Evolutionary conservation across 2,113 vertebrate genomes (phyloP), one percentile per base, ranked within the genome.

Genomic region (Eurystomus gularis): DNA sequence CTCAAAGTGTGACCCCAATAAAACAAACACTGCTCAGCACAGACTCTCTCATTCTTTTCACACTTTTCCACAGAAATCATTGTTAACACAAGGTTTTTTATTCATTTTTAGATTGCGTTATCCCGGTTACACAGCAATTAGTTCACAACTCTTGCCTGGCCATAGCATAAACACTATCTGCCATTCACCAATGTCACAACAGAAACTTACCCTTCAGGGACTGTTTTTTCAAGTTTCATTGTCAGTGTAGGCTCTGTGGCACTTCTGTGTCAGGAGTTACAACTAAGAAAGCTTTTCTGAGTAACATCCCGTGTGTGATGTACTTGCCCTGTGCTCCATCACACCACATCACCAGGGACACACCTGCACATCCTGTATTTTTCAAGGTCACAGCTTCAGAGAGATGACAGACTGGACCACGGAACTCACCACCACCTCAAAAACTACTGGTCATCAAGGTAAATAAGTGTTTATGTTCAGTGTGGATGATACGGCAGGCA

Each of bases 251-350:
- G 49, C 61, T 75, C 31, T 0, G 2, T 1, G 4, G 69, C 77
- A 49, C n/a, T 52, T 35, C 24, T 33, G 19, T 2, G 14, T 69
- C 61, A 61, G 31, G 66, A 79, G 11, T 57, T 40, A 65, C 15
- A 40, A 29, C 1, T 8, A 14, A 28, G 28, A 60, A 94, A 72
- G 24, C 42, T 68, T 51, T 71, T 20, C 60, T 61, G 35, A 68
- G 35, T 31, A 84, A 86, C 25, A n/a, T 24, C 54, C 66, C 29
- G 11, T 3, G 39, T 37, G 35, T n/a, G 49, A 81, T 0, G 0
- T 7, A 39, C 20, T 17, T 29, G 46, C 9, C 66, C 48, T 3
- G 0, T 31, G 44, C 54, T 69, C 54, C 12, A 13, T 6, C 51
- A 73, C 17, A 86, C 5, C 64, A 78, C 58, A 51, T 7, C 65